These are phyloP conservation scores for Microchrysa polita DNA, from an alignment of 2,888 invertebrate genomes.

Conservation along the genomic window DNA sequence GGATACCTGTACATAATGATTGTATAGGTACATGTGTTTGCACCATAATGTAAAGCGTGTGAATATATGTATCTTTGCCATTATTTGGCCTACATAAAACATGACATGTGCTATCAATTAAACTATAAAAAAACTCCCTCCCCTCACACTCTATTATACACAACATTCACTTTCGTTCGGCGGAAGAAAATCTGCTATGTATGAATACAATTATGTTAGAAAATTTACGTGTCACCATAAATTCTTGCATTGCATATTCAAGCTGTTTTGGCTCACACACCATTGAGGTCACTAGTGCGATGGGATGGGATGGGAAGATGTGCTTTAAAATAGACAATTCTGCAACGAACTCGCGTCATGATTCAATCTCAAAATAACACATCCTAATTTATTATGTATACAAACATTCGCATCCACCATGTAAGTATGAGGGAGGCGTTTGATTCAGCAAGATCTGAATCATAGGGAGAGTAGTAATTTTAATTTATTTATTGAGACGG, in stretches of 20 bases:
- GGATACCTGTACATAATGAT: too few relatives aligned
- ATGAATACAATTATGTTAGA: neutral
- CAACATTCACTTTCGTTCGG: neutral
- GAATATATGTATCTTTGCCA: too few relatives aligned
- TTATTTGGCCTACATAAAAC: too few relatives aligned
- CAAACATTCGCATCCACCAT: too few relatives aligned
- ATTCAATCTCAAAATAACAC: slow-evolving; percentile 11
- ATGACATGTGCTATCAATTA: too few relatives aligned
- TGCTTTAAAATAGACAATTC: slow-evolving; percentile 22
- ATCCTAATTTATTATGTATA: neutral
- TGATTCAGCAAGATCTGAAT: too few relatives aligned
- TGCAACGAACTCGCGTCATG: neutral
- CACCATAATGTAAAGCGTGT: too few relatives aligned
- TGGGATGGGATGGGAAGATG: slow-evolving; percentile 19
- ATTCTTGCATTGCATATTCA: neutral
- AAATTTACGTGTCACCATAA: neutral
- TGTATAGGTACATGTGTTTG: too few relatives aligned
- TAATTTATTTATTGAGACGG: too few relatives aligned
- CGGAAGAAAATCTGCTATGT: neutral
- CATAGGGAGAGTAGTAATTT: too few relatives aligned
- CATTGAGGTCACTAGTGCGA: slow-evolving; percentile 28
- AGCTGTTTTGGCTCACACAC: neutral
- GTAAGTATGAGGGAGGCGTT: too few relatives aligned
- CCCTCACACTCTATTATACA: neutral
- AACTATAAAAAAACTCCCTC: too few relatives aligned